phyloP scores from a whole-genome alignment of 2,888 invertebrate genomes.

The Hemistola chrysoprasaria region DNA sequence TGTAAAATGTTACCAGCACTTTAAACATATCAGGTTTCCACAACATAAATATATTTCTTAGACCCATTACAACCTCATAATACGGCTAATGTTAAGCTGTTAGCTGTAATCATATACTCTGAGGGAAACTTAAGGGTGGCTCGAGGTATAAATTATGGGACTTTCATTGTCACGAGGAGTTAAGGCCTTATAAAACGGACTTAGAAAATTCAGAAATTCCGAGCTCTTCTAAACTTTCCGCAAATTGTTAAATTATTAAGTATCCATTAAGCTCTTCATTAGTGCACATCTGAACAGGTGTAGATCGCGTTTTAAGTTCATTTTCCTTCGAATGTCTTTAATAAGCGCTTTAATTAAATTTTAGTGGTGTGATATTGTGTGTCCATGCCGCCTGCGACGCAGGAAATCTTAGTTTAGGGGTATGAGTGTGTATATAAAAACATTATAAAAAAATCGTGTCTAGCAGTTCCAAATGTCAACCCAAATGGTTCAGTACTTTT shows the following conservation, averaged over 20 bases:
- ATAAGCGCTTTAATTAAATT: no score
- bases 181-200: slow-evolving; percentile 4
- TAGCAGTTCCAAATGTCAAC: no score
- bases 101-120: slow-evolving; percentile 5
- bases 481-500: no score
- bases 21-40: slow-evolving; percentile 8
- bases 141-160: slow-evolving; percentile 11
- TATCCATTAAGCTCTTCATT: no score
- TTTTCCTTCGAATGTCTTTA: no score
- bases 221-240: neutral
- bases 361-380: no score
- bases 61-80: slow-evolving; percentile 7
- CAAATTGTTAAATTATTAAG: slow-evolving; percentile 1
- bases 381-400: no score
- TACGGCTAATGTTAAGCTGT: slow-evolving; percentile 3
- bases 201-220: slow-evolving; percentile 4
- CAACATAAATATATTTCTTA: slow-evolving; percentile 6
- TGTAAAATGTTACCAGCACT: no score
- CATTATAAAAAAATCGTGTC: no score
- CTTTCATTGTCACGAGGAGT: slow-evolving; percentile 15
- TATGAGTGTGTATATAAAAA: no score
- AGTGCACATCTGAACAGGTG: neutral
- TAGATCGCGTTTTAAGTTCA: no score
- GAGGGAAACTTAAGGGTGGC: slow-evolving; percentile 5
- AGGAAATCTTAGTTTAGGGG: no score